Base-by-base conservation (phyloP, 2,797 vertebrate species). In the Platalea minor region DNA sequence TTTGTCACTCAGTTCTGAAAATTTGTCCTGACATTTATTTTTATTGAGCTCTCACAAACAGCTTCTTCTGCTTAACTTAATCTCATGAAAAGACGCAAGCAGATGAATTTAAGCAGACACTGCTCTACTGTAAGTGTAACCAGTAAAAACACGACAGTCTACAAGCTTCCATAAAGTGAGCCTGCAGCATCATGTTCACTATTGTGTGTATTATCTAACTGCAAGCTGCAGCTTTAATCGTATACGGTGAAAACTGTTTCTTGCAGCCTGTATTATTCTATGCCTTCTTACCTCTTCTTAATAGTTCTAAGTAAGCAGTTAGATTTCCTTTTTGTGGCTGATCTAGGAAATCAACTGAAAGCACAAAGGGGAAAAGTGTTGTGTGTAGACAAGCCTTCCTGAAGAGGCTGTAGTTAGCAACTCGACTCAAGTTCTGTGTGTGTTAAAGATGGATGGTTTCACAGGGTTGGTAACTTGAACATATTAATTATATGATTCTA, bases 1-100 rank as follows among this genome's bases (percentile, higher is more conserved):
- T 5, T 48, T 33, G n/a, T 51, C 70, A 48, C 37, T 64, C 29
- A 8, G 41, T 57, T 85, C 79, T 54, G 33, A 77, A 93, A 83
- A 86, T 68, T 28, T 74, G 31, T 83, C 20, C 75, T 77, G 50
- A 67, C 45, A 23, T 73, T 88, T 74, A 51, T 75, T 86, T 83
- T 96, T 77, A 91, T 73, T 89, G 89, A 88, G 59, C 39, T 67
- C 77, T 85, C 48, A 85, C 17, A 76, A 92, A 91, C 64, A 83
- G 43, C 77, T 84, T 14, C 61, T 93, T 85, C 85, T 82, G n/a
- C 43, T 91, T 83, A 95, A 79, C 17, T 48, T 80, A 63, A 85
- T 61, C 69, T 73, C 77, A 94, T 54, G 18, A 91, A 50, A 79
- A 93, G 73, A 68, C 46, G 28, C 5, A 6, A 87, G 60, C 21